Conservation (phyloP, 2,113 vertebrate genomes). For the Felis catus region F.catus_Fca126_mat1.0 CM031423.1:16092001-16092500, state of each 20-base stretch:
- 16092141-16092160: not conserved
- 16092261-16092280: not conserved
- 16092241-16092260: not conserved
- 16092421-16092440: not conserved
- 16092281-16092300: not conserved
- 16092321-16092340: accelerated
- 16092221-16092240: not conserved
- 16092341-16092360: not conserved
- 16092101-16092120: not conserved
- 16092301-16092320: not conserved
- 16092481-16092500: not conserved
- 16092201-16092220: not conserved
- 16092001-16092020: not conserved
- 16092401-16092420: not conserved
- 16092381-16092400: not conserved
- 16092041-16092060: not conserved
- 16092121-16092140: not conserved
- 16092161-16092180: no score
- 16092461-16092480: not conserved
- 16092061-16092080: not conserved
- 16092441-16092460: not conserved
- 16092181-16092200: not conserved
- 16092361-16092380: not conserved
- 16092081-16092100: not conserved
- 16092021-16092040: not conserved